phyloP scores from a whole-genome alignment of 2,113 vertebrate genomes.

The Tachysurus fulvidraco region DNA sequence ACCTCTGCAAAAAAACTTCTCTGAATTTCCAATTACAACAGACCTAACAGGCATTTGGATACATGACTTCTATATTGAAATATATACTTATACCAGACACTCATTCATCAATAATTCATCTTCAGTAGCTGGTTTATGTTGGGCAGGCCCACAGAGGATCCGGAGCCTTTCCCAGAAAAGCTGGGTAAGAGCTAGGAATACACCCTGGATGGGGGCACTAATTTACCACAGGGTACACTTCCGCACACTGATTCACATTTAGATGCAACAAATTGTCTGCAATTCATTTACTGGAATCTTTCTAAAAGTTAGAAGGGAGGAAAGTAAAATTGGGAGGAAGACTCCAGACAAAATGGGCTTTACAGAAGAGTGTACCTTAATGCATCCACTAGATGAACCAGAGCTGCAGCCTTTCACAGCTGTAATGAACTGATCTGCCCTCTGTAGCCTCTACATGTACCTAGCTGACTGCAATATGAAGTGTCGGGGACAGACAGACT shows the following conservation, averaged over 20 bases:
- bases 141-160: not conserved
- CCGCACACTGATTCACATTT: no score
- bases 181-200: not conserved
- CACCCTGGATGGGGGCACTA: not conserved
- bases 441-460: not conserved
- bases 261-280: not conserved
- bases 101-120: not conserved
- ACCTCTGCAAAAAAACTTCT: not conserved
- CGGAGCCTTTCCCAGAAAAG: not conserved
- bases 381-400: not conserved
- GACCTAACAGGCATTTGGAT: not conserved
- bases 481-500: not conserved
- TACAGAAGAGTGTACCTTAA: not conserved
- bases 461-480: not conserved
- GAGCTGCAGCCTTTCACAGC: not conserved
- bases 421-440: constrained; percentile 1
- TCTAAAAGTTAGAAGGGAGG: not conserved
- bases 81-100: not conserved
- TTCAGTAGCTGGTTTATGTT: not conserved
- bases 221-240: not conserved
- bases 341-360: not conserved
- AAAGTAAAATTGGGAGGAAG: not conserved
- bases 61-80: not conserved
- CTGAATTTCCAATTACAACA: not conserved
- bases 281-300: not conserved